Evolutionary conservation across 2,113 vertebrate genomes (phyloP), one percentile per base, ranked within the genome.

Genomic region (Leiothrix lutea): DNA sequence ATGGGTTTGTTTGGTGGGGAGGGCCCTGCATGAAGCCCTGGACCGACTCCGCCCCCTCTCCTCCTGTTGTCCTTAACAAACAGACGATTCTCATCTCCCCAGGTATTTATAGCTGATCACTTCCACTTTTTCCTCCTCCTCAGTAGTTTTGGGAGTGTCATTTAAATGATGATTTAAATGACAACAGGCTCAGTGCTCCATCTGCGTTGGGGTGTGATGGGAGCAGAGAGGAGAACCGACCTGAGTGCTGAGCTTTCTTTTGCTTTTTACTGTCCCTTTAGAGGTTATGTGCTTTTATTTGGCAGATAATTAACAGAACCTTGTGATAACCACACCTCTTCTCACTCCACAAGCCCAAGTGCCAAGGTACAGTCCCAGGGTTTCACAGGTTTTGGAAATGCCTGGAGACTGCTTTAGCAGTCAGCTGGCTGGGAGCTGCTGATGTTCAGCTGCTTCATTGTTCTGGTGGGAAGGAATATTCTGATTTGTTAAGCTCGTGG

Each of bases 381-480:
- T 53, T 36, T 17, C 74, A 31, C 54, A n/a, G 60, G 35, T 45
- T 95, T 19, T 93, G 67, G 29, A 86, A 78, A 51, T 58, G 93
- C 44, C 81, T n/a, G 26, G 12, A 89, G 44, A 61, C 44, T 80
- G 79, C 90, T 86, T 69, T 50, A 92, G 40, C 35, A 74, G 83
- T 56, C 84, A 94, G 88, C 89, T 54, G 86, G 50, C 71, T 33
- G 47, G 3, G 65, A 81, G 78, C 50, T 75, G 65, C 54, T 75
- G 69, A 28, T 40, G 62, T 56, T 96, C 91, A 94, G 91, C 92
- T 17, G 91, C 92, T 57, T 86, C 54, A 81, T 73, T 97, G 95
- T 96, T 96, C 79, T 80, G 85, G 51, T 40, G 54, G 6, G 86
- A 61, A 87, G 94, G 86, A 96, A 82, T 73, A 84, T 75, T 95